Evolutionary conservation across 2,113 vertebrate species (phyloP).

Genomic region (Myodes glareolus): DNA sequence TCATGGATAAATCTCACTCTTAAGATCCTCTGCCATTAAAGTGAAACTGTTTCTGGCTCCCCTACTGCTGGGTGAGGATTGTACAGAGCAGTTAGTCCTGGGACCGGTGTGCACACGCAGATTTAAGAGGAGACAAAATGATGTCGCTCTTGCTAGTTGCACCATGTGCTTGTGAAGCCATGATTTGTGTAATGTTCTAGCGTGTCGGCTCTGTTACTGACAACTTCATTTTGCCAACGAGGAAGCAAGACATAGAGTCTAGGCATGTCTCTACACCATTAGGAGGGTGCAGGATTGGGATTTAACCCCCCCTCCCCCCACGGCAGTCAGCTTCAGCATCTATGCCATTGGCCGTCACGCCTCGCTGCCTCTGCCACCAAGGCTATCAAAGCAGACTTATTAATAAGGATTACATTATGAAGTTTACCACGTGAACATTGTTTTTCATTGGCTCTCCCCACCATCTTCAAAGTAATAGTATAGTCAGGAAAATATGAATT

Average conservation of each 20-base stretch:
- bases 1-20: neutral
- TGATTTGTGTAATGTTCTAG: neutral
- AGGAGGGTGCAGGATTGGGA: neutral
- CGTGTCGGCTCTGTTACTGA: neutral
- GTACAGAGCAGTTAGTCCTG: accelerated
- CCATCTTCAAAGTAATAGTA: conserved; percentile 6
- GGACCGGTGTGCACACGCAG: neutral
- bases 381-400: neutral
- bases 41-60: neutral
- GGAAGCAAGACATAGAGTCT: neutral
- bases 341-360: neutral
- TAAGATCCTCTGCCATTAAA: neutral
- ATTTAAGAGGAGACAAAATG: neutral
- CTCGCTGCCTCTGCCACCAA: accelerated
- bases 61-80: neutral
- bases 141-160: neutral
- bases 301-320: accelerated
- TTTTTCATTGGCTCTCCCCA: neutral
- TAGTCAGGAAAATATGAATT: conserved; percentile 33
- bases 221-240: conserved; percentile 28
- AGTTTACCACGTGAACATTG: neutral
- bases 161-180: neutral
- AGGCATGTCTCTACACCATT: neutral
- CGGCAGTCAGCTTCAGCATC: neutral
- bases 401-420: neutral